phyloP scores from a whole-genome alignment of 1,140 invertebrate species.

The Cherax quadricarinatus region DNA sequence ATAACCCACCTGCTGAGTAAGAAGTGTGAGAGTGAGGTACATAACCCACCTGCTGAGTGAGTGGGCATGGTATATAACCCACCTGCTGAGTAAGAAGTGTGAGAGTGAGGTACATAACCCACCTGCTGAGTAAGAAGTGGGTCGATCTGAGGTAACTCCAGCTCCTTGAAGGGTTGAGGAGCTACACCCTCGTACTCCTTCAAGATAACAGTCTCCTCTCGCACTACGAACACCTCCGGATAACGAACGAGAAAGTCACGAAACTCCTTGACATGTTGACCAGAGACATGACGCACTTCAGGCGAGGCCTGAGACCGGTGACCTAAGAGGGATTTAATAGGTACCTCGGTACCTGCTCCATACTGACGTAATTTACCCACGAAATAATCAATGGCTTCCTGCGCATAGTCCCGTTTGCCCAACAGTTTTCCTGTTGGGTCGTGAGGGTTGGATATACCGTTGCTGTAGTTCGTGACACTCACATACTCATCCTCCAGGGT shows the following conservation, averaged over 20 bases:
- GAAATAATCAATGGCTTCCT: conserved; percentile 97
- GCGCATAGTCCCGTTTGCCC: conserved; percentile 89
- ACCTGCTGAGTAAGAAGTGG: conserved; percentile 86
- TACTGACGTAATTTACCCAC: conserved; percentile 92
- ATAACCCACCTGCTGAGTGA: not conserved
- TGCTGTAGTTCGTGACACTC: conserved; percentile 84
- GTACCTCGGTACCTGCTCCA: conserved; percentile 90
- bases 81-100: not conserved
- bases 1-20: too few relatives aligned
- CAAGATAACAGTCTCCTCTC: conserved; percentile 89
- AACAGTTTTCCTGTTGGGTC: conserved; percentile 76
- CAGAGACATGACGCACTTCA: conserved; percentile 95
- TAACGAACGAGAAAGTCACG: conserved; percentile 91
- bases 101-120: conserved; percentile 66
- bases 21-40: too few relatives aligned
- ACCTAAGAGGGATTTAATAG: conserved; percentile 93
- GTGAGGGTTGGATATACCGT: conserved; percentile 74
- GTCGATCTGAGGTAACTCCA: conserved; percentile 81
- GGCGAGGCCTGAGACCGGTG: conserved; percentile 95
- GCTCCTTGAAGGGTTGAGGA: conserved; percentile 72
- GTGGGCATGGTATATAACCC: not conserved
- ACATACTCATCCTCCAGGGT: conserved; percentile 94
- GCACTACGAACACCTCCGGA: conserved; percentile 90
- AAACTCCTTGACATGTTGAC: conserved; percentile 95
- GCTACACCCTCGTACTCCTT: conserved; percentile 78